Evolutionary conservation across 1,140 invertebrate genomes (phyloP).

Genomic region (Trachymyrmex cornetzi): DNA sequence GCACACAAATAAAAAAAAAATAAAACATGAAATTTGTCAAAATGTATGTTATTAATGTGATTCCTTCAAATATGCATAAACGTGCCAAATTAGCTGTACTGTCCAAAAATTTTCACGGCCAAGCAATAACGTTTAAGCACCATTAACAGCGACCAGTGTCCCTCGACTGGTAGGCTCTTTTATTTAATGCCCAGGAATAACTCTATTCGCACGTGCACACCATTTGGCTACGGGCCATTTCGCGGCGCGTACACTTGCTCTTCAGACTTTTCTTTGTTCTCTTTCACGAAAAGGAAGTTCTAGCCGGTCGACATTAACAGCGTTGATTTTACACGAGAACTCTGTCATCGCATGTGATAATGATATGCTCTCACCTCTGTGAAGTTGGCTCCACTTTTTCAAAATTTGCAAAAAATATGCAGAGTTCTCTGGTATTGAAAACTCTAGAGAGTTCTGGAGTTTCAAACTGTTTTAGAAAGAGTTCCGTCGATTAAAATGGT

Average conservation of each 20-base stretch:
- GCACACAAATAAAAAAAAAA: too few species aligned
- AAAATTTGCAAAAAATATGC: too few species aligned
- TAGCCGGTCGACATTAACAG: slow-evolving; percentile 25
- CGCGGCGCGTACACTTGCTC: neutral
- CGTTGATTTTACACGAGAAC: slow-evolving; percentile 13
- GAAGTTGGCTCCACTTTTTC: too few species aligned
- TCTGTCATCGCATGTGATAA: neutral
- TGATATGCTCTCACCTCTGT: neutral
- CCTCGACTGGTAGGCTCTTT: slow-evolving; percentile 18
- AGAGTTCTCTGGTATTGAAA: too few species aligned
- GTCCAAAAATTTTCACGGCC: slow-evolving; percentile 68
- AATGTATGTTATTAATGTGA: neutral
- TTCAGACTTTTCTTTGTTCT: slow-evolving; percentile 41
- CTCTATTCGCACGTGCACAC: slow-evolving; percentile 75
- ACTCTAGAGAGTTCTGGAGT: too few species aligned
- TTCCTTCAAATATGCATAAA: neutral
- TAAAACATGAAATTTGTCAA: neutral
- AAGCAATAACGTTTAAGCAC: slow-evolving; percentile 68
- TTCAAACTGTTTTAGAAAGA: too few species aligned
- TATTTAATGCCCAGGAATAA: slow-evolving; percentile 73
- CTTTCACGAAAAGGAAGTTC: slow-evolving; percentile 20
- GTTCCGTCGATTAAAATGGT: too few species aligned
- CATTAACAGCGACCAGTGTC: slow-evolving; percentile 30
- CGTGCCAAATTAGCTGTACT: neutral
- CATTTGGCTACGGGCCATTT: slow-evolving; percentile 77